phyloP scores from a whole-genome alignment of 1,140 invertebrate species.

The Zaprionus lachaisei region DNA sequence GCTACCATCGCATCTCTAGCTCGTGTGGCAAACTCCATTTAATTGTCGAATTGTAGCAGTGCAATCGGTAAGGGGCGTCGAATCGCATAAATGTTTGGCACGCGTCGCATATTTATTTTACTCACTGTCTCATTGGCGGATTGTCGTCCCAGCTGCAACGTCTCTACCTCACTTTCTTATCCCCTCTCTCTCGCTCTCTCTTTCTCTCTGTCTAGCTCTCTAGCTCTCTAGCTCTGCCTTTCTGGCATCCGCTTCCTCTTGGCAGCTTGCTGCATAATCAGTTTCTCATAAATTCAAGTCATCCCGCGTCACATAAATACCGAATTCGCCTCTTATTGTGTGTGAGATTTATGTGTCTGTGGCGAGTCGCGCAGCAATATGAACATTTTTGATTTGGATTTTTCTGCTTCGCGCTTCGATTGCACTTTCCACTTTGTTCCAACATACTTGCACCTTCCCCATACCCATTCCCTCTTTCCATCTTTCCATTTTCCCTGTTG shows the following conservation, averaged over 20 bases:
- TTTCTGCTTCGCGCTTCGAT: conserved; percentile 52
- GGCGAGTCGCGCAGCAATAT: conserved; percentile 61
- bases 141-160: conserved; percentile 37
- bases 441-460: too few relatives aligned
- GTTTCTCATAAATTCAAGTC: conserved; percentile 84
- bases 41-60: conserved; percentile 1
- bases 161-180: not conserved
- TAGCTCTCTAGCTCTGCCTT: not conserved
- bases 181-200: not conserved
- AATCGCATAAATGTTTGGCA: conserved; percentile 44
- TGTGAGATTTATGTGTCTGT: conserved; percentile 77
- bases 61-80: not conserved
- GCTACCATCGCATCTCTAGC: not conserved
- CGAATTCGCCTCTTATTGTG: conserved; percentile 52
- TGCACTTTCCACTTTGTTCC: conserved; percentile 52
- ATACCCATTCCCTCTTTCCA: not conserved
- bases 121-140: conserved; percentile 47
- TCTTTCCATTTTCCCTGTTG: not conserved
- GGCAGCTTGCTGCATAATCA: conserved; percentile 68
- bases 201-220: not conserved
- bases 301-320: conserved; percentile 39
- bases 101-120: conserved; percentile 38
- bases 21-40: not conserved
- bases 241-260: conserved; percentile 11
- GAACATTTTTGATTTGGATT: conserved; percentile 69